A percentile compares a stretch with the other conserved stretches of the same genome.
Evolutionary conservation across 2,113 vertebrate genomes (phyloP).

Genomic region (Tretioscincus oriximinensis): DNA sequence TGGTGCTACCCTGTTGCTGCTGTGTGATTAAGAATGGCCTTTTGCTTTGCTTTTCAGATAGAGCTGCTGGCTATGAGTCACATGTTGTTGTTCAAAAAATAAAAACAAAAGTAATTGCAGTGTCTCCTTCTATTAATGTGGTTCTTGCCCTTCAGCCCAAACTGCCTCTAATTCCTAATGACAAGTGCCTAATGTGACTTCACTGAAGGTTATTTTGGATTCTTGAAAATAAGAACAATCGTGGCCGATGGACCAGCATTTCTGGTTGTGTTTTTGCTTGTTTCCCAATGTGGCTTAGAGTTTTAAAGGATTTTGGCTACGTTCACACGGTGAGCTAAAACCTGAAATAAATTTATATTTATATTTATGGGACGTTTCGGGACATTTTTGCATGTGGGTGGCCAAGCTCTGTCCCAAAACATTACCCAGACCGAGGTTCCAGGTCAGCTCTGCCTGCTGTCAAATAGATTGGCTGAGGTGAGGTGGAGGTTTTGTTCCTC

Average conservation of each 20-base stretch:
- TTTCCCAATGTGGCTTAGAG: too few relatives aligned
- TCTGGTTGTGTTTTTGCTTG: too few relatives aligned
- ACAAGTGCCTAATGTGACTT: constrained; percentile 9
- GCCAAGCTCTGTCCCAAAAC: too few relatives aligned
- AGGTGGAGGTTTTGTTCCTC: too few relatives aligned
- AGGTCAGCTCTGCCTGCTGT: too few relatives aligned
- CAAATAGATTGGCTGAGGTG: too few relatives aligned
- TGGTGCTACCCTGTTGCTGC: constrained; percentile 28
- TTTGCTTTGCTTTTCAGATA: not conserved
- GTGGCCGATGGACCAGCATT: not conserved
- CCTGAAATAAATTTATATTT: too few relatives aligned
- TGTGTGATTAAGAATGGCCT: not conserved
- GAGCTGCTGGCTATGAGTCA: constrained; percentile 39
- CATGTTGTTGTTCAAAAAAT: not conserved
- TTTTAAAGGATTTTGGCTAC: too few relatives aligned
- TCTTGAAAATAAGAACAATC: constrained; percentile 15
- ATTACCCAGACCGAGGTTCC: too few relatives aligned
- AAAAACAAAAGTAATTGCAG: not conserved
- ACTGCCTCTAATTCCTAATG: constrained; percentile 1
- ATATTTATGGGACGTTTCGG: too few relatives aligned
- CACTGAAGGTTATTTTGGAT: constrained; percentile 14
- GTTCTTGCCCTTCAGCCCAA: constrained; percentile 19
- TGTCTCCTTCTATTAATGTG: constrained; percentile 20
- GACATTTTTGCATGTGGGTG: too few relatives aligned
- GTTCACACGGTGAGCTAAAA: too few relatives aligned